phyloP scores from a whole-genome alignment of 1,140 invertebrate species.

The Eumeta japonica region DNA sequence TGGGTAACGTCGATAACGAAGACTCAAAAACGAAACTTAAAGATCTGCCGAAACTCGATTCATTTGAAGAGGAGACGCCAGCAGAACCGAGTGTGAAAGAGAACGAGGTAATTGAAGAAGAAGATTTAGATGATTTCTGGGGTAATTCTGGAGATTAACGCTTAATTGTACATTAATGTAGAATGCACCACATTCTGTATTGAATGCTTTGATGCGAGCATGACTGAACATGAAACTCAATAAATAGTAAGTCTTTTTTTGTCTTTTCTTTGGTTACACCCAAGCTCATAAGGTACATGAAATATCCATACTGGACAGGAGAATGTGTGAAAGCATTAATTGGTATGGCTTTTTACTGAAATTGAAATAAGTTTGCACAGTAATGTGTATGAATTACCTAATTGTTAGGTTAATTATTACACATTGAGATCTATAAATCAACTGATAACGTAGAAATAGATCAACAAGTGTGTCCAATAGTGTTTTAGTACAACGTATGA shows the following conservation, averaged over 20 bases:
- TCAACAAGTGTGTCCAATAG: too few species aligned
- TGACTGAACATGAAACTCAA: constrained; percentile 29
- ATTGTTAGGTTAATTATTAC: too few species aligned
- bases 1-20: constrained; percentile 24
- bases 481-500: too few species aligned
- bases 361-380: too few species aligned
- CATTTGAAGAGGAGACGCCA: constrained; percentile 42
- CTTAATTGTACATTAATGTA: constrained; percentile 22
- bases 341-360: too few species aligned
- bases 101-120: constrained; percentile 33
- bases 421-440: too few species aligned
- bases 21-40: constrained; percentile 24
- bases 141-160: constrained; percentile 44
- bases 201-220: constrained; percentile 36
- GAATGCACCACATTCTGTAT: constrained; percentile 33
- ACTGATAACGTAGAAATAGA: too few species aligned
- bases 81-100: constrained; percentile 31
- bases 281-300: too few species aligned
- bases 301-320: too few species aligned
- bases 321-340: constrained; percentile 42
- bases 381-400: too few species aligned
- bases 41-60: constrained; percentile 34
- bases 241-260: too few species aligned
- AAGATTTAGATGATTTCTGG: constrained; percentile 48
- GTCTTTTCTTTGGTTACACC: too few species aligned